These are phyloP conservation scores for Drosophila azteca DNA, from an alignment of 1,140 invertebrate genomes.

Conservation along the genomic window DNA sequence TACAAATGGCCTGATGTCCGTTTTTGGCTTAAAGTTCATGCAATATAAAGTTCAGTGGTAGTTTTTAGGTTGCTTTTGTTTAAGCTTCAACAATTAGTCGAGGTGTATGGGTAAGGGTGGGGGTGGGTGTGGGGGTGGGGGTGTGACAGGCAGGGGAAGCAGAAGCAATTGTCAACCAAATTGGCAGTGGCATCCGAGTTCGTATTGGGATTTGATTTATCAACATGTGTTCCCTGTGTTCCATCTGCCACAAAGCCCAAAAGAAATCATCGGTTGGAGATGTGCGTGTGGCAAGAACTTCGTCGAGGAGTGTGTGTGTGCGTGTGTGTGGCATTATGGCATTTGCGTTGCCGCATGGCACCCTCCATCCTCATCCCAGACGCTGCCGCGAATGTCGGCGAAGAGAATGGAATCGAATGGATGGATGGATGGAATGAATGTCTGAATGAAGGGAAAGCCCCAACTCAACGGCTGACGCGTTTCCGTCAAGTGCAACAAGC, in stretches of 20 bases:
- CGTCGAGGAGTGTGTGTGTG: neutral
- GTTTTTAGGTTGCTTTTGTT: neutral
- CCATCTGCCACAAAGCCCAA: constrained; percentile 25
- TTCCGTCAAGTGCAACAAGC: constrained; percentile 81
- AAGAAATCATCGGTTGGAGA: constrained; percentile 59
- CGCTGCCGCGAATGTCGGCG: constrained; percentile 51
- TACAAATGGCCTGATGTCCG: constrained; percentile 47
- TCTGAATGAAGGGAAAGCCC: neutral
- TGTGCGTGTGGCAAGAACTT: constrained; percentile 25
- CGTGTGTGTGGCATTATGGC: constrained; percentile 60
- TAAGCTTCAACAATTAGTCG: too few relatives aligned
- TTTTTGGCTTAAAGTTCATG: constrained; percentile 29
- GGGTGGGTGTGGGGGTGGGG: too few relatives aligned
- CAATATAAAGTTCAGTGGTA: neutral
- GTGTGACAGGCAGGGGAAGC: too few relatives aligned
- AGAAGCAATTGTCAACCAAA: too few relatives aligned
- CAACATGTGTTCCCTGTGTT: constrained; percentile 69
- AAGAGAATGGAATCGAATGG: too few relatives aligned
- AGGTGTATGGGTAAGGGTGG: neutral
- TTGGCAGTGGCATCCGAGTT: constrained; percentile 55
- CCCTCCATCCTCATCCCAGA: constrained; percentile 32
- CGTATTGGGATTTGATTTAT: constrained; percentile 76
- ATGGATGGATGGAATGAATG: too few relatives aligned
- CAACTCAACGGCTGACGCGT: constrained; percentile 62
- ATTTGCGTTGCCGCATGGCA: constrained; percentile 77